Conservation (phyloP, 1,140 invertebrate genomes). For the Drosophila bifasciata region DNA sequence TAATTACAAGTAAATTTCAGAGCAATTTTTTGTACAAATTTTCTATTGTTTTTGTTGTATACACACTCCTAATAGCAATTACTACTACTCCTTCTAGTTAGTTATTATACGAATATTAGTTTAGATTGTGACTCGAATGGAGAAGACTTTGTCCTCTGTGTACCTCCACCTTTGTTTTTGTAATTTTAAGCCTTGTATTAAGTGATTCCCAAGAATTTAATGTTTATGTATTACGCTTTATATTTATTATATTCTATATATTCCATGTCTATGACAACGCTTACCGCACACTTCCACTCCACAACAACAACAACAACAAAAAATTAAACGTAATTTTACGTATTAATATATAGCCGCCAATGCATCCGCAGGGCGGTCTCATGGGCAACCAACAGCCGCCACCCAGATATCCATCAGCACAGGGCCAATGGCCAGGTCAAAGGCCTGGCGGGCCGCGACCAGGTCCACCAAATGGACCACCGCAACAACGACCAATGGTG, state of each 20-base stretch:
- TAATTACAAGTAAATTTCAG: slow-evolving; percentile 59
- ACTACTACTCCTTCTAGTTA: slow-evolving; percentile 3
- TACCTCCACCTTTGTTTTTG: slow-evolving; percentile 4
- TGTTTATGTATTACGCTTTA: slow-evolving; percentile 80
- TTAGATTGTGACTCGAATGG: too few species aligned
- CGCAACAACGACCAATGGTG: slow-evolving; percentile 90
- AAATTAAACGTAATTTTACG: slow-evolving; percentile 59
- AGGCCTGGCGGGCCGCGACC: slow-evolving; percentile 89
- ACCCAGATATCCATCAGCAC: slow-evolving; percentile 83
- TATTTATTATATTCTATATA: slow-evolving; percentile 78
- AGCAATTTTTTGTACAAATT: slow-evolving; percentile 68
- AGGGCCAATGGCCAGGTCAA: slow-evolving; percentile 85
- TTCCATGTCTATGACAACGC: slow-evolving; percentile 82
- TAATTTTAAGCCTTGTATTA: slow-evolving; percentile 16
- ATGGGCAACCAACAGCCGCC: slow-evolving; percentile 85
- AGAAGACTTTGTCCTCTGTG: not conserved
- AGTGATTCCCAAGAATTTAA: slow-evolving; percentile 48
- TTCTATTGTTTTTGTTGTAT: slow-evolving; percentile 29
- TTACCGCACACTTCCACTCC: slow-evolving; percentile 72
- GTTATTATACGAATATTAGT: not conserved
- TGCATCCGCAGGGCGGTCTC: slow-evolving; percentile 81
- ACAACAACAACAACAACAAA: slow-evolving; percentile 69
- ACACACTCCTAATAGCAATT: too few species aligned
- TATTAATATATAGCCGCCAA: slow-evolving; percentile 77
- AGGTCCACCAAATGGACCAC: slow-evolving; percentile 86